Conservation (phyloP, 2,113 vertebrate species). For the Mystacornis crossleyi region DNA sequence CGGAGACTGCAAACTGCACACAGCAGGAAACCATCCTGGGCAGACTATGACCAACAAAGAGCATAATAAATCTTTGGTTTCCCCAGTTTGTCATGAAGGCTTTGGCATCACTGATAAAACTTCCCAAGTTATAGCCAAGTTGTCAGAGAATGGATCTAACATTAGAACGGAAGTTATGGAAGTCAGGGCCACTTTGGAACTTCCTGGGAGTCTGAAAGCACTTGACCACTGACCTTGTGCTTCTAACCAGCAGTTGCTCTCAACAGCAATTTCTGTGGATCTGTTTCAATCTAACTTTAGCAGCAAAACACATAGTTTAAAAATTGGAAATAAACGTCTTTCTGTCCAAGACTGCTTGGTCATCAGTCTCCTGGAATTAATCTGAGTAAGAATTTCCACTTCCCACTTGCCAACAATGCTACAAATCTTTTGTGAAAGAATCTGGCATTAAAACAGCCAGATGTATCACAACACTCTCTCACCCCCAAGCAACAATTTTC, state of each 20-base stretch:
- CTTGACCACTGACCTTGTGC: conserved; percentile 55
- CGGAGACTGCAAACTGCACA: background rate
- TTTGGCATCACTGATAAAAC: conserved; percentile 4
- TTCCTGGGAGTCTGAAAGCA: conserved; percentile 34
- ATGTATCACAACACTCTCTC: conserved; percentile 9
- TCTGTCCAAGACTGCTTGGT: conserved; percentile 45
- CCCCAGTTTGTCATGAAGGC: background rate
- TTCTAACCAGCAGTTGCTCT: conserved; percentile 42
- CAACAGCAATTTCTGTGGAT: conserved; percentile 50
- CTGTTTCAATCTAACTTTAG: conserved; percentile 61
- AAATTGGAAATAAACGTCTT: conserved; percentile 56
- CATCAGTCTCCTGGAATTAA: conserved; percentile 55
- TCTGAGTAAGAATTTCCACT: conserved; percentile 43
- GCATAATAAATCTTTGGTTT: background rate
- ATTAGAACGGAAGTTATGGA: background rate
- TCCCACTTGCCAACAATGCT: conserved; percentile 30
- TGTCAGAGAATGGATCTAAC: conserved; percentile 17
- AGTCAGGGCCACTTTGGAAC: conserved; percentile 21
- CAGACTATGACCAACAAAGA: background rate
- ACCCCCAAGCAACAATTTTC: background rate
- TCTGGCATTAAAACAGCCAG: background rate
- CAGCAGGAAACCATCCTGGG: background rate
- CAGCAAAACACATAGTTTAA: conserved; percentile 34
- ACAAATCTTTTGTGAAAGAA: conserved; percentile 50
- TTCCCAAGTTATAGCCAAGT: conserved; percentile 9